These are phyloP conservation scores for Rhabdomys pumilio DNA, from an alignment of 2,797 vertebrate species.

Conservation along the genomic window DNA sequence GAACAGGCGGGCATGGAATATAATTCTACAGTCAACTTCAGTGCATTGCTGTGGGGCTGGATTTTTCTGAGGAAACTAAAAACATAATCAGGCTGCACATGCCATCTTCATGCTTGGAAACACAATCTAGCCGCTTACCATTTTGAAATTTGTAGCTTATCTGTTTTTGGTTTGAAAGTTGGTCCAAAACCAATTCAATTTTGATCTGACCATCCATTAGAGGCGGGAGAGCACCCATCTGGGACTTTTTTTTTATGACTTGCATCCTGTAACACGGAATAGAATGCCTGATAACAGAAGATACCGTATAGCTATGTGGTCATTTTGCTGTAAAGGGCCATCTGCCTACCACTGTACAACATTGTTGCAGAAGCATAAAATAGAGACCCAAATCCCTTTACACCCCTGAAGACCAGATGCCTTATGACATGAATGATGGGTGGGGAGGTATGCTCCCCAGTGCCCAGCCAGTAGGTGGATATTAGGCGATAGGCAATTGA, in stretches of 20 bases:
- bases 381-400: conserved; percentile 81
- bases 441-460: not conserved
- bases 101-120: conserved; percentile 68
- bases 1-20: not conserved
- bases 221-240: conserved; percentile 54
- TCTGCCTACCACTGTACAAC: conserved; percentile 80
- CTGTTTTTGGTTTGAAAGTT: conserved; percentile 69
- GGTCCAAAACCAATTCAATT: conserved; percentile 64
- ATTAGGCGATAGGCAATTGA: conserved; percentile 39
- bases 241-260: conserved; percentile 59
- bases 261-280: conserved; percentile 56
- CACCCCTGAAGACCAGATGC: conserved; percentile 74
- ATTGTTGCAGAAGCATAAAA: conserved; percentile 70
- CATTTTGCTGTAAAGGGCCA: conserved; percentile 81
- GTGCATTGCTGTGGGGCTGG: not conserved
- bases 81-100: conserved; percentile 39
- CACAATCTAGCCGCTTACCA: conserved; percentile 43
- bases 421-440: conserved; percentile 71
- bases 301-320: conserved; percentile 67
- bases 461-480: not conserved
- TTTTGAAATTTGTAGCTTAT: conserved; percentile 66
- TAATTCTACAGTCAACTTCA: conserved; percentile 22
- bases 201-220: conserved; percentile 55
- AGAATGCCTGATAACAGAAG: conserved; percentile 68
- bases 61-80: conserved; percentile 50